phyloP scores from a whole-genome alignment of 2,113 vertebrate genomes.

The Neomonachus schauinslandi region DNA sequence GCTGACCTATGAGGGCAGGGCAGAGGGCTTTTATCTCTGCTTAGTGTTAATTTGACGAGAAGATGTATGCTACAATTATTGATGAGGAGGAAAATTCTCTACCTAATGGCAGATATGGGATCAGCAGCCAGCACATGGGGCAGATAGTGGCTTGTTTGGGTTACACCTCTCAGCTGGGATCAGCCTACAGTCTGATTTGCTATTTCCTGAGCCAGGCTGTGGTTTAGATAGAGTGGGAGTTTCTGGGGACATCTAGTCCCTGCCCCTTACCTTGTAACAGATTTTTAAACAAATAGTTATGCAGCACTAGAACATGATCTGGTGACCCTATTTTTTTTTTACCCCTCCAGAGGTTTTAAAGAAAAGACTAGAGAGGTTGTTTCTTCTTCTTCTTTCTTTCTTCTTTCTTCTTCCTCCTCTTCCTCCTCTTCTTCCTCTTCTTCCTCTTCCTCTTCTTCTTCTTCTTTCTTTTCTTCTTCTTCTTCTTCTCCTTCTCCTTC shows the following conservation, averaged over 20 bases:
- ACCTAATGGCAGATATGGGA: neutral
- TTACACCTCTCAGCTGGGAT: neutral
- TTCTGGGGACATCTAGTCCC: conserved; percentile 35
- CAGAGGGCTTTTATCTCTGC: neutral
- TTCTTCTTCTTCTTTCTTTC: neutral
- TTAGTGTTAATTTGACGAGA: neutral
- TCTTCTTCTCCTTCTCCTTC: neutral
- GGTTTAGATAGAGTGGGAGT: neutral
- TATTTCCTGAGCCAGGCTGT: neutral
- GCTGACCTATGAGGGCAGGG: neutral
- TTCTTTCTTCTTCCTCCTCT: too few relatives aligned
- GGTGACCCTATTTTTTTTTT: neutral
- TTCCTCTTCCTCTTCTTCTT: neutral
- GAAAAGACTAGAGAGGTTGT: neutral
- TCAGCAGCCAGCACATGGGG: neutral
- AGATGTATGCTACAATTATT: neutral
- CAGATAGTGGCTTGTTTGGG: neutral
- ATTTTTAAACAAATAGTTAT: conserved; percentile 48
- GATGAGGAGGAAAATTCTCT: neutral
- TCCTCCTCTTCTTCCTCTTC: neutral
- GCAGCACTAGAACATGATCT: neutral
- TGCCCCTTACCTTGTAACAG: conserved; percentile 59
- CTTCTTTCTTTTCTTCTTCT: neutral
- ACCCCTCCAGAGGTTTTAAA: neutral
- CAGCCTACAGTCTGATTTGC: neutral